Conservation (phyloP, 2,113 vertebrate species). For the Peromyscus polionotus region DNA sequence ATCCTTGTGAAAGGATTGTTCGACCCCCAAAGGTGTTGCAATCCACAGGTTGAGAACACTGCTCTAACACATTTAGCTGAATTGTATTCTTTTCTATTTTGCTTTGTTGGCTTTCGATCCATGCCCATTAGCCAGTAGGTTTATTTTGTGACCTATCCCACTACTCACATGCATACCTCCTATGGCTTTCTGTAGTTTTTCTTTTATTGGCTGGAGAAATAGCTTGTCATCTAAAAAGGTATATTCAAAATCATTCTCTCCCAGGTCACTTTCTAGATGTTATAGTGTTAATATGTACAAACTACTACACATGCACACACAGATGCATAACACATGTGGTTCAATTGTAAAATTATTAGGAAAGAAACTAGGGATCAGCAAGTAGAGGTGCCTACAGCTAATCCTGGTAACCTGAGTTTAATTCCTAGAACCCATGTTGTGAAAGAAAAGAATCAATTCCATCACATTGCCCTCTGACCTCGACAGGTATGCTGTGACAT, state of each 20-base stretch:
- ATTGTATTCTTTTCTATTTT: neutral
- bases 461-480: neutral
- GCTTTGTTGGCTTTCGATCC: neutral
- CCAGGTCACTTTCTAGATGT: neutral
- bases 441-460: neutral
- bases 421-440: neutral
- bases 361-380: neutral
- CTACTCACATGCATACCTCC: neutral
- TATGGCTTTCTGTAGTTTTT: neutral
- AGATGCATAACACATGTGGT: neutral
- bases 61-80: neutral
- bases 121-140: neutral
- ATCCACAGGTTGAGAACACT: neutral
- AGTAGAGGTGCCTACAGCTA: neutral
- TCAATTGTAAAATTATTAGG: neutral
- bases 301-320: neutral
- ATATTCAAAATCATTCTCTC: neutral
- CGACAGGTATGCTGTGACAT: too few species aligned
- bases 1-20: neutral
- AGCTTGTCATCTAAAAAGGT: neutral
- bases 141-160: neutral
- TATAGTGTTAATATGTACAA: neutral
- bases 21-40: neutral
- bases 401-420: neutral
- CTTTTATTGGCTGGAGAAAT: neutral